Conservation (phyloP, 2,113 vertebrate genomes). For the Microcebus jonahi region DNA sequence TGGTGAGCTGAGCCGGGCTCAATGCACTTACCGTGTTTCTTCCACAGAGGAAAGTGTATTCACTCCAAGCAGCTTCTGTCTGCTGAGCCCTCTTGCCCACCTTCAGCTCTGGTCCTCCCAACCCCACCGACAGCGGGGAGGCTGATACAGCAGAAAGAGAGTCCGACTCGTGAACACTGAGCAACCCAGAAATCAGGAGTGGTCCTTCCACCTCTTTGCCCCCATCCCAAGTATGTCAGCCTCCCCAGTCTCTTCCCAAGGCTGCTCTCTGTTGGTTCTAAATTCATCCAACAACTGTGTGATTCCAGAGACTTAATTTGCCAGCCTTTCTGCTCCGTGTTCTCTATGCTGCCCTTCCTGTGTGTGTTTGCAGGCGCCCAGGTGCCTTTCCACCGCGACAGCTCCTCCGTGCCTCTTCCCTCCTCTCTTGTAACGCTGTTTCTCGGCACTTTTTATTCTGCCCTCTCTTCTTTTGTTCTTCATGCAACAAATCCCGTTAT, state of each 20-base stretch:
- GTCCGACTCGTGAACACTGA: no score
- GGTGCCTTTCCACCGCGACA: not conserved
- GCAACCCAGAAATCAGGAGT: not conserved
- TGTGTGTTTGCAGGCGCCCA: accelerated
- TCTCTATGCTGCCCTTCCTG: not conserved
- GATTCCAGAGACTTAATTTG: not conserved
- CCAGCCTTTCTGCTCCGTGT: not conserved
- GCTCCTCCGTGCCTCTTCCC: not conserved
- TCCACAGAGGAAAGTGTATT: not conserved
- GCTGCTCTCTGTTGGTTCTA: not conserved
- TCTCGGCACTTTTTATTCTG: not conserved
- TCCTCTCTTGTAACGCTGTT: not conserved
- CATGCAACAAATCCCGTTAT: not conserved
- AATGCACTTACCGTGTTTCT: not conserved
- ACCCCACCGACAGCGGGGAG: not conserved
- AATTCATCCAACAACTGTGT: not conserved
- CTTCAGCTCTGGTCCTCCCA: not conserved
- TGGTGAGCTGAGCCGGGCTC: not conserved
- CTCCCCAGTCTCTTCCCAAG: not conserved
- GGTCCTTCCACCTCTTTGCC: not conserved
- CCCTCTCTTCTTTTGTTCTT: not conserved
- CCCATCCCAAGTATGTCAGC: not conserved
- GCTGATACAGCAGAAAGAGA: not conserved
- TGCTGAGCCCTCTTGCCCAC: not conserved
- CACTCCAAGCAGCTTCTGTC: not conserved